Percentiles rank a stretch among this genome's conserved stretches.
Conservation (phyloP, 2,888 invertebrate genomes). For the Cryptocheilus praepositus region DNA sequence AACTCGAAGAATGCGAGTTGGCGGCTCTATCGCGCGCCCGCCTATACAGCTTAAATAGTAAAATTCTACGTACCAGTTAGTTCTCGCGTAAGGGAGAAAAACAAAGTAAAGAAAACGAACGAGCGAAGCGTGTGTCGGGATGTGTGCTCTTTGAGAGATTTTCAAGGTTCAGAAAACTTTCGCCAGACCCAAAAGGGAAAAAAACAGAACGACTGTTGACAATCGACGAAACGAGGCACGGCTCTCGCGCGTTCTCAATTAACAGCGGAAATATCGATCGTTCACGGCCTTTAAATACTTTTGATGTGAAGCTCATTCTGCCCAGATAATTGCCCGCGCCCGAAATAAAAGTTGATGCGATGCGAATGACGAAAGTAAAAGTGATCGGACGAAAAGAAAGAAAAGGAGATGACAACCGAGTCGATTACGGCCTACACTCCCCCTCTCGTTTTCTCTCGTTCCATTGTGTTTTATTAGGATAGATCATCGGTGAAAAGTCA, state of each 20-base stretch:
- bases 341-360: constrained; percentile 7
- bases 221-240: too few species aligned
- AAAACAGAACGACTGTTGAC: too few species aligned
- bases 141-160: too few species aligned
- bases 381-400: background rate
- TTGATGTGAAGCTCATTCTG: constrained; percentile 40
- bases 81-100: constrained; percentile 6
- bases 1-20: too few species aligned
- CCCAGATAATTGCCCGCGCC: constrained; percentile 45
- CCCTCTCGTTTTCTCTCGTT: background rate
- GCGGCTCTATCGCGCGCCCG: too few species aligned
- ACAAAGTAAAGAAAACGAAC: background rate
- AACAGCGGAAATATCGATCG: too few species aligned
- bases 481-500: constrained; percentile 1
- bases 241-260: too few species aligned
- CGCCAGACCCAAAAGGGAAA: too few species aligned
- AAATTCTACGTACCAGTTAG: constrained; percentile 3
- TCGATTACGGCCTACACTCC: too few species aligned
- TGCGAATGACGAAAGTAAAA: background rate
- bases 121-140: too few species aligned
- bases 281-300: constrained; percentile 1
- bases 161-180: too few species aligned
- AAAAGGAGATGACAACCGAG: too few species aligned
- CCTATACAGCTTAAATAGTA: background rate
- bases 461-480: background rate